Percentiles rank a stretch among this genome's conserved stretches.
phyloP scores from a whole-genome alignment of 2,888 invertebrate species.

The Apamea sordens region DNA sequence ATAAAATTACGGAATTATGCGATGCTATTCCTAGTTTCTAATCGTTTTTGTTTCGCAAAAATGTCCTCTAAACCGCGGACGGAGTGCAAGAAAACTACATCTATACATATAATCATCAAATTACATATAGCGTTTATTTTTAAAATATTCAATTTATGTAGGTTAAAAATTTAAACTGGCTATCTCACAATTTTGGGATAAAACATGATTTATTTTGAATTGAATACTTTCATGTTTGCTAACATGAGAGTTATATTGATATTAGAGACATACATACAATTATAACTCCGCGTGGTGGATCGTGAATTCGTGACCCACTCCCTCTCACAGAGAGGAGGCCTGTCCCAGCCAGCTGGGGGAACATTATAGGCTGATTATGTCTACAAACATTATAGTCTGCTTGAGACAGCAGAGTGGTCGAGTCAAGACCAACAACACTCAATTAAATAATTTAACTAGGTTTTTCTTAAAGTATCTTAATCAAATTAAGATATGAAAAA shows the following conservation, averaged over 20 bases:
- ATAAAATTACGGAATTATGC: slow-evolving; percentile 54
- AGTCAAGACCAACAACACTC: neutral
- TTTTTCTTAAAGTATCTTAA: neutral
- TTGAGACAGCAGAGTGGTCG: neutral
- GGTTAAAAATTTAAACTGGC: neutral
- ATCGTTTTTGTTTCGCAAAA: slow-evolving; percentile 21
- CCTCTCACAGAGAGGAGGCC: no score
- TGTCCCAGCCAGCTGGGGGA: no score
- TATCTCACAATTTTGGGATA: neutral
- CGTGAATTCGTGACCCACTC: no score
- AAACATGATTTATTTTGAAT: neutral
- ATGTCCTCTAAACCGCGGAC: slow-evolving; percentile 50
- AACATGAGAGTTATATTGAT: neutral
- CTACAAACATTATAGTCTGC: neutral
- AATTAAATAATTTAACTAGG: neutral
- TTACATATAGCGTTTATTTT: slow-evolving; percentile 1
- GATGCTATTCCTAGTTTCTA: slow-evolving; percentile 33
- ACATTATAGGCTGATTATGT: no score
- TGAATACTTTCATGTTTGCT: neutral
- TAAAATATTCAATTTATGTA: neutral
- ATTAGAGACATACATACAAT: neutral
- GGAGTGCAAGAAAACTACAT: slow-evolving; percentile 49
- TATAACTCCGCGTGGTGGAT: neutral
- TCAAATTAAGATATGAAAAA: neutral
- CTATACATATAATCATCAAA: slow-evolving; percentile 14